These are phyloP conservation scores for Copsychus sechellarum DNA, from an alignment of 2,113 vertebrate genomes.

Conservation along the genomic window DNA sequence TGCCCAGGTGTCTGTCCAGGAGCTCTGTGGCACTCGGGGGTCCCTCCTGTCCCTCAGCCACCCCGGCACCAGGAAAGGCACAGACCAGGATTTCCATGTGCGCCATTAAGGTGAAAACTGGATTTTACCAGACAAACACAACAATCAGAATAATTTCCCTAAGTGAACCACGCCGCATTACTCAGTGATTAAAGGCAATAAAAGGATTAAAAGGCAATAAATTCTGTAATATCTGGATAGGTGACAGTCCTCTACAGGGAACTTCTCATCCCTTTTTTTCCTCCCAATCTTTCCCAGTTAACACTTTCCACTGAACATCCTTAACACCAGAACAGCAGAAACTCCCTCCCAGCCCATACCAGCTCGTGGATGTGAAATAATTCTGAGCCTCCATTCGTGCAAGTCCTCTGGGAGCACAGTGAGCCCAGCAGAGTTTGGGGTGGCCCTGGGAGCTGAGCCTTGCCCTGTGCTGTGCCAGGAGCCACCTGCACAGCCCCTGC, in stretches of 20 bases:
- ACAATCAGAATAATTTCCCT: not conserved
- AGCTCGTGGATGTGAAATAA: not conserved
- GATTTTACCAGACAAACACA: not conserved
- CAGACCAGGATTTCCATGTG: not conserved
- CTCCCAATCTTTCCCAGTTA: not conserved
- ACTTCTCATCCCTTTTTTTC: not conserved
- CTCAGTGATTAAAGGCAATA: not conserved
- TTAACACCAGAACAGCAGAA: not conserved
- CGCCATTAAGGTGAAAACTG: not conserved
- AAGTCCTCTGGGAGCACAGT: accelerated
- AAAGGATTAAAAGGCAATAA: not conserved
- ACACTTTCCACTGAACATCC: not conserved
- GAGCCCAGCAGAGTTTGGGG: not conserved
- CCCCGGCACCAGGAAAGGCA: not conserved
- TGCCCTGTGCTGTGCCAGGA: accelerated
- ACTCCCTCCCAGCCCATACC: not conserved
- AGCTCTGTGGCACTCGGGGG: not conserved
- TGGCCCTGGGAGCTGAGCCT: not conserved
- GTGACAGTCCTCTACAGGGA: not conserved
- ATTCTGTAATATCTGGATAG: not conserved
- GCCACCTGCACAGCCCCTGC: accelerated
- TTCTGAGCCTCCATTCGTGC: accelerated
- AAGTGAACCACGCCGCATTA: not conserved
- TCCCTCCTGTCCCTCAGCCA: not conserved
- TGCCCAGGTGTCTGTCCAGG: too few species aligned